Evolutionary conservation across 2,797 vertebrate genomes (phyloP).

Genomic region (Austrolebias charrua): DNA sequence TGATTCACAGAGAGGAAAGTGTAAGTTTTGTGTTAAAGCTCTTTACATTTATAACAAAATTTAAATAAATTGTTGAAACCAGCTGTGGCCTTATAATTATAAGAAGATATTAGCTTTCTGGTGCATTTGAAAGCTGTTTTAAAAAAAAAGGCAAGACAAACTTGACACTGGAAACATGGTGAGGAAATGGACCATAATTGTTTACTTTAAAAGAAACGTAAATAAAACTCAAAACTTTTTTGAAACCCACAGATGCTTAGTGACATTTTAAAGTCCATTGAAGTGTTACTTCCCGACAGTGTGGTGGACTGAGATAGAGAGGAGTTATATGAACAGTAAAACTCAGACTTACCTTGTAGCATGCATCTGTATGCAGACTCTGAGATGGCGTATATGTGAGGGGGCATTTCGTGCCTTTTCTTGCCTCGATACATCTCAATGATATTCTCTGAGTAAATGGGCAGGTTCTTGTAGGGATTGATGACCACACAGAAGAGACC

Average conservation of each 20-base stretch:
- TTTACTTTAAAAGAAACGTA: neutral
- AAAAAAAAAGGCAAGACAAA: neutral
- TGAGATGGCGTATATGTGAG: conserved; percentile 98
- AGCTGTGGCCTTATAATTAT: neutral
- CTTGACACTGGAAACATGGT: neutral
- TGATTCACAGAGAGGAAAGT: neutral
- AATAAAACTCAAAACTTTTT: neutral
- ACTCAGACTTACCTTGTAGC: conserved; percentile 88
- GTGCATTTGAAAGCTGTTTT: neutral
- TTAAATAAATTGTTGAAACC: neutral
- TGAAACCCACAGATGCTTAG: conserved; percentile 17
- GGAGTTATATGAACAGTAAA: neutral
- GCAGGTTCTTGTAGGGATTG: conserved; percentile 99
- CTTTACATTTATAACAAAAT: conserved; percentile 4
- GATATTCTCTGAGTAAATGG: conserved; percentile 98
- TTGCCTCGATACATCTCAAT: conserved; percentile 99
- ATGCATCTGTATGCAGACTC: conserved; percentile 98
- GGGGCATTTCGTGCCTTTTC: conserved; percentile 98
- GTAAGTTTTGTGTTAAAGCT: neutral
- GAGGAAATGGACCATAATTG: conserved; percentile 6
- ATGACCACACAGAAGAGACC: conserved; percentile 99
- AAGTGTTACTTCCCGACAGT: neutral
- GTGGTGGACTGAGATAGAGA: conserved; percentile 2
- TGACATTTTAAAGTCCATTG: conserved; percentile 8
- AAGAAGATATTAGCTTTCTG: no score